Conservation (phyloP, 2,113 vertebrate genomes). For the Falcunculus frontatus region DNA sequence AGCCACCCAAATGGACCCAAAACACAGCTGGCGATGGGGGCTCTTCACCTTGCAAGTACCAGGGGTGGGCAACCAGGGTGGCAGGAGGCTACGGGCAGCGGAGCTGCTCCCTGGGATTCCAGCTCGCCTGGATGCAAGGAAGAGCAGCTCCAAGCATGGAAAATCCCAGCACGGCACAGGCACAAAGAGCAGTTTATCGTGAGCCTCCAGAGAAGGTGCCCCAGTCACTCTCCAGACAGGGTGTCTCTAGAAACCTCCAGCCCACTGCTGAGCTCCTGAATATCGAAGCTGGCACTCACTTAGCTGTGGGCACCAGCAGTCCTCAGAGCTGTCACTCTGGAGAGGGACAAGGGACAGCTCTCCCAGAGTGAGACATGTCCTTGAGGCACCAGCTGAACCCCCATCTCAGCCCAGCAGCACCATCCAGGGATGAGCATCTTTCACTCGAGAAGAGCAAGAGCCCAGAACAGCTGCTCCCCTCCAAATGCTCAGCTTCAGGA, state of each 20-base stretch:
- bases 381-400: rapidly evolving
- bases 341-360: background rate
- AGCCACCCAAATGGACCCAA: background rate
- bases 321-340: background rate
- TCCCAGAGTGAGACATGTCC: background rate
- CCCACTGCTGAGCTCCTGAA: background rate
- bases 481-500: background rate
- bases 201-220: background rate
- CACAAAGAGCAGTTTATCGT: background rate
- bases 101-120: background rate
- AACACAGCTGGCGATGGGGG: background rate
- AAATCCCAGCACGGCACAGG: background rate
- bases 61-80: background rate
- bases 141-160: background rate
- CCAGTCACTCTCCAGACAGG: background rate
- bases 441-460: background rate
- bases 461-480: background rate
- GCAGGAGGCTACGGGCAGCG: rapidly evolving
- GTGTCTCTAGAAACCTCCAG: background rate
- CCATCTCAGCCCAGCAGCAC: rapidly evolving
- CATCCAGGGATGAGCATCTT: background rate
- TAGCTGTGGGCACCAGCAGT: background rate
- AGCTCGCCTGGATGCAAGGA: background rate
- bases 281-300: background rate
- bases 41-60: background rate